Percentiles rank a stretch among this genome's conserved stretches.
These are phyloP conservation scores for Eubasilissa splendida DNA, from an alignment of 2,888 invertebrate species.

Conservation along the genomic window DNA sequence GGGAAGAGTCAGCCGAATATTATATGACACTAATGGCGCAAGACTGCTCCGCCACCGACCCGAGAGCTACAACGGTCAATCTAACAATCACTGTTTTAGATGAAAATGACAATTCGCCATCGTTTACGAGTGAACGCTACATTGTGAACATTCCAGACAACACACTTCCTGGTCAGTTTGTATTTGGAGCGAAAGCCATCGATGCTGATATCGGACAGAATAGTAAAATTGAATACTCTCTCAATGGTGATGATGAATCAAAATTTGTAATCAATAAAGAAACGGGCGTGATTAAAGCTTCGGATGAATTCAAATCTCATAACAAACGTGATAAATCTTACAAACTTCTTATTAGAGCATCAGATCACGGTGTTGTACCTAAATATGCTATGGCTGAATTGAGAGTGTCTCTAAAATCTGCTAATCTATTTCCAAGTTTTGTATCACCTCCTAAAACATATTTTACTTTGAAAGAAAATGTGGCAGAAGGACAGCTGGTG, in stretches of 20 bases:
- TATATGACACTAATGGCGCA: slow-evolving; percentile 89
- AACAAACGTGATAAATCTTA: slow-evolving; percentile 75
- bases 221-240: slow-evolving; percentile 84
- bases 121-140: slow-evolving; percentile 82
- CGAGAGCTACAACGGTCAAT: slow-evolving; percentile 86
- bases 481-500: slow-evolving; percentile 82
- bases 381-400: slow-evolving; percentile 83
- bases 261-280: slow-evolving; percentile 84
- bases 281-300: slow-evolving; percentile 91
- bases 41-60: slow-evolving; percentile 90
- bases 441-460: slow-evolving; percentile 79
- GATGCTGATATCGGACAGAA: slow-evolving; percentile 89
- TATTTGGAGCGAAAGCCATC: slow-evolving; percentile 90
- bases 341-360: slow-evolving; percentile 83
- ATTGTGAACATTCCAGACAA: slow-evolving; percentile 88
- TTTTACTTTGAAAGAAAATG: slow-evolving; percentile 87
- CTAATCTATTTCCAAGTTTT: slow-evolving; percentile 86
- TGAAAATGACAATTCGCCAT: slow-evolving; percentile 89
- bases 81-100: slow-evolving; percentile 85
- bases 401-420: slow-evolving; percentile 83
- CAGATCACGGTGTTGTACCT: slow-evolving; percentile 82
- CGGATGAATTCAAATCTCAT: slow-evolving; percentile 75
- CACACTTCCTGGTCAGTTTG: slow-evolving; percentile 86
- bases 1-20: slow-evolving; percentile 85
- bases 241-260: slow-evolving; percentile 84